Conservation (phyloP, 2,888 invertebrate genomes). For the Oscheius sp. region DNA sequence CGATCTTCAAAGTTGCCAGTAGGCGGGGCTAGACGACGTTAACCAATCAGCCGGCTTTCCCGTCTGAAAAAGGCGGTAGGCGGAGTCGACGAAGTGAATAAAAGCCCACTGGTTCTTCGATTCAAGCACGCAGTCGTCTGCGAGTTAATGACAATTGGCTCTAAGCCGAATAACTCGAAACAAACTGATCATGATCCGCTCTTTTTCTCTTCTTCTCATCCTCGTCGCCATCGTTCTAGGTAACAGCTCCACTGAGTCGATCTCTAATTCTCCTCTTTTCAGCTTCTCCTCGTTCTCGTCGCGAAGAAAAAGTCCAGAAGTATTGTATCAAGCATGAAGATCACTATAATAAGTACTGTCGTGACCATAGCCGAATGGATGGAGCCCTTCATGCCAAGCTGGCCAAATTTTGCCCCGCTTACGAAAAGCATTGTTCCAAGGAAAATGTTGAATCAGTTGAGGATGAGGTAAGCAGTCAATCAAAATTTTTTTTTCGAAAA, state of each 20-base stretch:
- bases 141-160: slow-evolving; percentile 47
- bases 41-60: slow-evolving; percentile 11
- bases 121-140: slow-evolving; percentile 44
- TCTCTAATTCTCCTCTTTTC: slow-evolving; percentile 24
- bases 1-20: slow-evolving; percentile 36
- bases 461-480: background rate
- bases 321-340: slow-evolving; percentile 57
- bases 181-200: slow-evolving; percentile 30
- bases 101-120: slow-evolving; percentile 7
- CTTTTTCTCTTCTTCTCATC: slow-evolving; percentile 12
- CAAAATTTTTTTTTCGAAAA: no score
- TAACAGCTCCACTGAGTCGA: background rate
- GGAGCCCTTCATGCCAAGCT: slow-evolving; percentile 50
- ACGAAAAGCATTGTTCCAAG: slow-evolving; percentile 59
- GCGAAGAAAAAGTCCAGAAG: slow-evolving; percentile 41
- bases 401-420: slow-evolving; percentile 62
- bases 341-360: slow-evolving; percentile 57
- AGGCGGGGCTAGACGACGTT: slow-evolving; percentile 16
- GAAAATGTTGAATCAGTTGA: background rate
- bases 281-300: slow-evolving; percentile 46
- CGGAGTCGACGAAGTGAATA: slow-evolving; percentile 21
- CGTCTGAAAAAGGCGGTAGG: background rate
- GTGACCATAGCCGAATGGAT: slow-evolving; percentile 41
- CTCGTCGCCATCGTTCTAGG: slow-evolving; percentile 32
- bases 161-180: slow-evolving; percentile 7